Base-by-base conservation (phyloP, 2,888 invertebrate genomes). In the Adelognathus sp. region DNA sequence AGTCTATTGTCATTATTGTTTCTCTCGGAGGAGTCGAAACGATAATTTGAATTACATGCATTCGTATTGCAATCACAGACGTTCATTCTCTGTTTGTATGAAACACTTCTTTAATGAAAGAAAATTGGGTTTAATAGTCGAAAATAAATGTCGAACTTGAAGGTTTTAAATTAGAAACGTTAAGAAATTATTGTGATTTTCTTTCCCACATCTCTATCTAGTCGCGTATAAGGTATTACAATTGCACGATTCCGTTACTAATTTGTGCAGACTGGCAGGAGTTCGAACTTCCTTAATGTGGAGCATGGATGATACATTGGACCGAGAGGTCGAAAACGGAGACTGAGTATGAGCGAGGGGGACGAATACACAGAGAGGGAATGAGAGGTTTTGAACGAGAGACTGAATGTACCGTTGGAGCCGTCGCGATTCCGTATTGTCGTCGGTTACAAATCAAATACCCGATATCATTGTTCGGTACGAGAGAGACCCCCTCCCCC, bases 371-470 rank as follows among this genome's bases (percentile, higher is more conserved):
- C 16, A 54, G 36, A 16, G 54, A 54, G 44, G 7, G 46, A 33
- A 31, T 11, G 27, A 29, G 54, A 63, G 41, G 27, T 78, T 71
- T 71, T 60, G 70, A 74, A 76, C 61, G 73, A 21, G 54, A 39
- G 44, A 33, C 44, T 52, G 58, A 72, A 63, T 63, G 70, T 56
- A 41, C 24, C 76, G 80, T 79, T 58, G 70, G 74, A 79, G 82
- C 84, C 82, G 83, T 85, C 86, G 88, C 86, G 88, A 87, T 88
- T 87, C 86, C 87, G 90, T 90, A 90, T 90, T 90, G 91, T 90
- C 90, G 88, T 89, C 89, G 90, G 89, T 90, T 90, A 88, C 90
- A 90, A 91, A 90, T 91, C 90, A 90, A 91, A 91, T 90, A 90
- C 87, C 89, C 90, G 90, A 90, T 91, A 91, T 91, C 90, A 90